Evolutionary conservation across 1,140 invertebrate species (phyloP).

Genomic region (Oreohelix idahoensis): DNA sequence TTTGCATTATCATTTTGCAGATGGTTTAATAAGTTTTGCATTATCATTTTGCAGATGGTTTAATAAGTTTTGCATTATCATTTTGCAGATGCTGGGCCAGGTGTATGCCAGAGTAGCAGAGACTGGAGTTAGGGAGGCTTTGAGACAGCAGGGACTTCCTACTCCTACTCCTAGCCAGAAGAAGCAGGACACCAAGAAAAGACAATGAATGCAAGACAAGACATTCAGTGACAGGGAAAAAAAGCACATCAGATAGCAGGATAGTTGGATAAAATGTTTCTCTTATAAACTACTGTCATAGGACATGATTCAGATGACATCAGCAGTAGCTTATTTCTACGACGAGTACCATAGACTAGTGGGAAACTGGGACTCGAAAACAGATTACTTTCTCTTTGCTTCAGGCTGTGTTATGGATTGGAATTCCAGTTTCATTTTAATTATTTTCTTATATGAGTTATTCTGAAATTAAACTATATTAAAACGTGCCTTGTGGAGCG

Average conservation of each 20-base stretch:
- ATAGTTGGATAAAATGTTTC: too few relatives aligned
- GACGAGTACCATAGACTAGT: too few relatives aligned
- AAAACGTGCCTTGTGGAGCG: not conserved
- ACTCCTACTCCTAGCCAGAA: conserved; percentile 16
- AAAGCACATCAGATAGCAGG: not conserved
- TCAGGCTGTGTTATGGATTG: too few relatives aligned
- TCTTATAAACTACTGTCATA: too few relatives aligned
- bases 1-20: too few relatives aligned
- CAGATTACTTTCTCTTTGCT: too few relatives aligned
- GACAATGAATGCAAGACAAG: not conserved
- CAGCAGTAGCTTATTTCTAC: too few relatives aligned
- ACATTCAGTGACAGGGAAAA: not conserved
- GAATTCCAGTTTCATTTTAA: not conserved
- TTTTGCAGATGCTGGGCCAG: conserved; percentile 59
- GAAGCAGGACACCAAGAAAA: not conserved
- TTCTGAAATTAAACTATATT: not conserved
- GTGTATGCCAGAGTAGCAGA: conserved; percentile 61
- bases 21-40: too few relatives aligned
- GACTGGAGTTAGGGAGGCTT: conserved; percentile 55
- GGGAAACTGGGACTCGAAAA: too few relatives aligned
- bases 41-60: conserved; percentile 51
- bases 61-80: conserved; percentile 6
- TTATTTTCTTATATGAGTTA: not conserved
- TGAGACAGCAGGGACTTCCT: conserved; percentile 53
- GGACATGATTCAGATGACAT: too few relatives aligned